Conservation (phyloP, 2,113 vertebrate genomes). For the Eurypyga helias region DNA sequence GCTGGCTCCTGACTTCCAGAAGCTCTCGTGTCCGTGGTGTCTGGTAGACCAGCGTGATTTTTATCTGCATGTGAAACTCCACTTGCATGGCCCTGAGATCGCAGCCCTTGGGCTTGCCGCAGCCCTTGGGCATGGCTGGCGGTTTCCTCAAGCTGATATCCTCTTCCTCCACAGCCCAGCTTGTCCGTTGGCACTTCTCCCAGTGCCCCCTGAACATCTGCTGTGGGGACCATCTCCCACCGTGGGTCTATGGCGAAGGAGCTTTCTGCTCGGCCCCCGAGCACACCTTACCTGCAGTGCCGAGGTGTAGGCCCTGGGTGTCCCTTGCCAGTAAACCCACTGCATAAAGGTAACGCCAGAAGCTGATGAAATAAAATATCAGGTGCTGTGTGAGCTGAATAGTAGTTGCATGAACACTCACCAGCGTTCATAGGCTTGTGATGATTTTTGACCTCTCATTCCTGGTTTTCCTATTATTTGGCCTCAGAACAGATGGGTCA, state of each 20-base stretch:
- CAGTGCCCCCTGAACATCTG: background rate
- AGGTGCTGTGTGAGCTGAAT: background rate
- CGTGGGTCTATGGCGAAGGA: rapidly evolving
- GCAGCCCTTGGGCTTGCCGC: background rate
- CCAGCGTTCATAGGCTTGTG: background rate
- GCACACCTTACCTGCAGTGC: background rate
- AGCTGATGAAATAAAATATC: background rate
- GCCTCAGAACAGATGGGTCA: background rate
- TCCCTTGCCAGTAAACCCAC: background rate
- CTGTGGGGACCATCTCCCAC: background rate
- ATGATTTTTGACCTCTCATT: background rate
- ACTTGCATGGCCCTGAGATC: background rate
- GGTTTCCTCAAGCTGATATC: background rate
- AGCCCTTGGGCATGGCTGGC: background rate
- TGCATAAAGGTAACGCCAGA: background rate
- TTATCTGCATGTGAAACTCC: background rate
- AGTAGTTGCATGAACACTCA: background rate
- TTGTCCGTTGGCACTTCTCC: background rate
- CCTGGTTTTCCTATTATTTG: background rate
- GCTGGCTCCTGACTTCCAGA: background rate
- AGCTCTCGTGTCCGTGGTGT: background rate
- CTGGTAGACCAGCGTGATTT: background rate
- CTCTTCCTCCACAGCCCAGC: background rate
- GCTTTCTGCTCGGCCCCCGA: background rate
- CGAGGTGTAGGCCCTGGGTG: background rate